A percentile compares a stretch with the other conserved stretches of the same genome.
These are phyloP conservation scores for Cecropterus lyciades DNA, from an alignment of 1,140 invertebrate genomes.

Conservation along the genomic window DNA sequence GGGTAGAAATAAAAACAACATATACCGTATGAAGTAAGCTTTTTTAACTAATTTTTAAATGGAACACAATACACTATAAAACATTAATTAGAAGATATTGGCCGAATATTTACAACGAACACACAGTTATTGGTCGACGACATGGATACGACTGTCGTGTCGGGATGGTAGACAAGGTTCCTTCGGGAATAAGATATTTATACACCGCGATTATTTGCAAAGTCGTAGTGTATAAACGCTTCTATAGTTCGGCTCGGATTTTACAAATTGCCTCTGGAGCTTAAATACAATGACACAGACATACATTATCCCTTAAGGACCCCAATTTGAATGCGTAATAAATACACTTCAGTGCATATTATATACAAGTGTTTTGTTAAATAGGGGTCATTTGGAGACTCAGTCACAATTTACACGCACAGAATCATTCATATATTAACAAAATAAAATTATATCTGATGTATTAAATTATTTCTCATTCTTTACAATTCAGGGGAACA, in stretches of 20 bases:
- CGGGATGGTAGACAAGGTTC: background rate
- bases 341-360: constrained; percentile 66
- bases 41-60: constrained; percentile 79
- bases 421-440: constrained; percentile 49
- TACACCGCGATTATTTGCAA: background rate
- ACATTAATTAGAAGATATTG: constrained; percentile 57
- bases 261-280: constrained; percentile 57
- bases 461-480: constrained; percentile 82
- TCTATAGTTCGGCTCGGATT: constrained; percentile 26
- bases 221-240: constrained; percentile 3
- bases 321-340: constrained; percentile 45
- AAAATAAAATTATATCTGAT: constrained; percentile 64
- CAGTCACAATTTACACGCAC: constrained; percentile 39
- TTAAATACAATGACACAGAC: constrained; percentile 51
- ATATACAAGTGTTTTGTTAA: constrained; percentile 67
- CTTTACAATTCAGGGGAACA: constrained; percentile 55
- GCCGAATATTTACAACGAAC: constrained; percentile 58
- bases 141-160: constrained; percentile 7
- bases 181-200: background rate
- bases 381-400: background rate
- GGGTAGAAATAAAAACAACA: constrained; percentile 61
- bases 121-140: constrained; percentile 14
- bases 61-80: constrained; percentile 69
- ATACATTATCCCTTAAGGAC: constrained; percentile 56
- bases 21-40: constrained; percentile 75